A percentile compares a stretch with the other conserved stretches of the same genome.
Conservation (phyloP, 92 coral and sea anemone genomes). For the Phenganax stokvisi region DNA sequence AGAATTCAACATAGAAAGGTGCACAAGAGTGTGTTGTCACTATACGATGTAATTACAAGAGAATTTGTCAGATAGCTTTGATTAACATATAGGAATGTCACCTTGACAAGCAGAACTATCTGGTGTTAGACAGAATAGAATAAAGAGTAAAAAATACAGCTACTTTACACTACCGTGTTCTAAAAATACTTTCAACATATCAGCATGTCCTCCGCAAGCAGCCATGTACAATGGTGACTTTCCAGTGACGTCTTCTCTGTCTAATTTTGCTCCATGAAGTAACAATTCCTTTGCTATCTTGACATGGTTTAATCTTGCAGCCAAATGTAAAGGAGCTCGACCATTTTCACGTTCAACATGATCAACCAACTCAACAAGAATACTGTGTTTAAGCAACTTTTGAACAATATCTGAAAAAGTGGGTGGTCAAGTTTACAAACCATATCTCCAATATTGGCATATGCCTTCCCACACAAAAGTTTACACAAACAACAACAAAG, state of each 20-base stretch:
- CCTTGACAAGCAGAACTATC: too few species aligned
- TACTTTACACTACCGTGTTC: slow-evolving; percentile 11
- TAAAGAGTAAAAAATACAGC: neutral
- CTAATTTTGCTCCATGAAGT: slow-evolving; percentile 58
- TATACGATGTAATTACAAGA: too few species aligned
- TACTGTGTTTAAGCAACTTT: neutral
- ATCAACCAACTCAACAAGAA: slow-evolving; percentile 10
- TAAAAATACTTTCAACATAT: slow-evolving; percentile 24
- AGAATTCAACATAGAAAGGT: neutral
- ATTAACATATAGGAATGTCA: too few species aligned
- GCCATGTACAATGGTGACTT: slow-evolving; percentile 61
- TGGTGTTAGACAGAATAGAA: neutral
- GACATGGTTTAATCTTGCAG: slow-evolving; percentile 54
- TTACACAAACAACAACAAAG: too few species aligned
- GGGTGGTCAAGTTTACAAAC: too few species aligned
- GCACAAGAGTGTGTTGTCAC: neutral
- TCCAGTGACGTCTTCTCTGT: slow-evolving; percentile 46
- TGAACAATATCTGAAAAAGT: neutral
- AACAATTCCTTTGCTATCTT: slow-evolving; percentile 56
- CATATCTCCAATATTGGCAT: too few species aligned
- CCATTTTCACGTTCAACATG: slow-evolving; percentile 43
- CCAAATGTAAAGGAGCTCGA: slow-evolving; percentile 60
- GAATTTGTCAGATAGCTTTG: too few species aligned
- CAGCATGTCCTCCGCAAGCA: slow-evolving; percentile 29
- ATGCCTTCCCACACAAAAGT: too few species aligned